phyloP scores from a whole-genome alignment of 2,888 invertebrate genomes.

The Dyspetes luteomarginatus region DNA sequence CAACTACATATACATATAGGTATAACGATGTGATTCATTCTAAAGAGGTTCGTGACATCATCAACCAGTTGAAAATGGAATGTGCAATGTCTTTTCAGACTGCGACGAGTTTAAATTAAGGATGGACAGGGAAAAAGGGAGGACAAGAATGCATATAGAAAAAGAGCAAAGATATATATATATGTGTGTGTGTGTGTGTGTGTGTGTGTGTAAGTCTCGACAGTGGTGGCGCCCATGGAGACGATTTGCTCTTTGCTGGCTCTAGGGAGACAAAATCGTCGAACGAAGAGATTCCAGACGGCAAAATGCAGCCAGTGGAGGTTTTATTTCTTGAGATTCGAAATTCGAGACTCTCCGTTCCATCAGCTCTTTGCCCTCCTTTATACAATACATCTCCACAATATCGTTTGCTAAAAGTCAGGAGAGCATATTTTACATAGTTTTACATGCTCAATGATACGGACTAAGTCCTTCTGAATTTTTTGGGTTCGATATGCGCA shows the following conservation, averaged over 20 bases:
- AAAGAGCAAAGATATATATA: slow-evolving; percentile 28
- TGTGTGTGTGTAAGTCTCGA: not conserved
- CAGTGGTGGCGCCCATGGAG: not conserved
- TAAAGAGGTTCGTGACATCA: slow-evolving; percentile 58
- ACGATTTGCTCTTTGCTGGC: not conserved
- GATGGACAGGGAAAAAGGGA: slow-evolving; percentile 30
- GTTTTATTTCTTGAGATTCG: slow-evolving; percentile 24
- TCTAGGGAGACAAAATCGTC: slow-evolving; percentile 26
- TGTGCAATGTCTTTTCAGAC: slow-evolving; percentile 52
- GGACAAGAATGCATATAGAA: slow-evolving; percentile 24
- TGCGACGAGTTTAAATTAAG: slow-evolving; percentile 38
- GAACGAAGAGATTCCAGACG: slow-evolving; percentile 29
- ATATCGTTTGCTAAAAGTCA: slow-evolving; percentile 1
- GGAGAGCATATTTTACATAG: not conserved
- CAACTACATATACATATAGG: slow-evolving; percentile 3
- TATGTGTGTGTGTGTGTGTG: not conserved
- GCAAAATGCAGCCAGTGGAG: slow-evolving; percentile 1
- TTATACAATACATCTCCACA: not conserved
- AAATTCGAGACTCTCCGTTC: slow-evolving; percentile 8
- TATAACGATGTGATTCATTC: slow-evolving; percentile 56
- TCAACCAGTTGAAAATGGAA: slow-evolving; percentile 54
- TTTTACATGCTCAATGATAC: not conserved
- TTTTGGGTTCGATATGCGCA: not conserved
- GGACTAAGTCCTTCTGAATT: not conserved
- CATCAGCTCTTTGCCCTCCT: not conserved